Percentiles rank a stretch among this genome's conserved stretches.
These are phyloP conservation scores for Sandelia bainsii DNA, from an alignment of 2,797 vertebrate species.

Conservation along the genomic window DNA sequence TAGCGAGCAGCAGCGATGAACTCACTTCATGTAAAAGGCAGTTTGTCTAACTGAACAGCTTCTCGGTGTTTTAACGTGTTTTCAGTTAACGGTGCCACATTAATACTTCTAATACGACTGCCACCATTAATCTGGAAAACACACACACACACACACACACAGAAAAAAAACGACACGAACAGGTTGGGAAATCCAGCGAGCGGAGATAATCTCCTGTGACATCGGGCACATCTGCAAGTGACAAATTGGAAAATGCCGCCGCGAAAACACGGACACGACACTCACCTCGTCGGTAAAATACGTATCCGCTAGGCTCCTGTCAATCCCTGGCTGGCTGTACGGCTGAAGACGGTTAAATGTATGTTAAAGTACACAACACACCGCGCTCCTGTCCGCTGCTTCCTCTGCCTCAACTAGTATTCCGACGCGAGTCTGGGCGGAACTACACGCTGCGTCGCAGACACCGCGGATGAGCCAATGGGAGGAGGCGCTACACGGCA, in stretches of 20 bases:
- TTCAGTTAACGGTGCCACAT: background rate
- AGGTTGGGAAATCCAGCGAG: slow-evolving; percentile 53
- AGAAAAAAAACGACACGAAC: slow-evolving; percentile 28
- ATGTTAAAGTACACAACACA: slow-evolving; percentile 23
- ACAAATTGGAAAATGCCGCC: background rate
- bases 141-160: no score
- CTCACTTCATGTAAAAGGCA: slow-evolving; percentile 43
- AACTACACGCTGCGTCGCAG: slow-evolving; percentile 77
- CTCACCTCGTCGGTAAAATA: slow-evolving; percentile 71
- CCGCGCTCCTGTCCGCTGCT: slow-evolving; percentile 47
- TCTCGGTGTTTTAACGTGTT: slow-evolving; percentile 10
- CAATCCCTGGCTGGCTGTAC: slow-evolving; percentile 12
- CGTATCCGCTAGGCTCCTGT: slow-evolving; percentile 21
- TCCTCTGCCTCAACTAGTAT: slow-evolving; percentile 70
- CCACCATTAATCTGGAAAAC: background rate
- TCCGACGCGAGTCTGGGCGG: slow-evolving; percentile 80
- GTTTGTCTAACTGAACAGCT: slow-evolving; percentile 18
- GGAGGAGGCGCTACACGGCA: slow-evolving; percentile 45
- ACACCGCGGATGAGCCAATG: slow-evolving; percentile 71
- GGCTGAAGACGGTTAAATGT: slow-evolving; percentile 5
- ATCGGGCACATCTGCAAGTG: slow-evolving; percentile 74
- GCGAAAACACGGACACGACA: slow-evolving; percentile 9
- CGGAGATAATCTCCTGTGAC: slow-evolving; percentile 65
- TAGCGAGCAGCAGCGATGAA: slow-evolving; percentile 34
- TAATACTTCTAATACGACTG: background rate